Evolutionary conservation across 2,113 vertebrate species (phyloP).

Genomic region (Cheilinus undulatus): DNA sequence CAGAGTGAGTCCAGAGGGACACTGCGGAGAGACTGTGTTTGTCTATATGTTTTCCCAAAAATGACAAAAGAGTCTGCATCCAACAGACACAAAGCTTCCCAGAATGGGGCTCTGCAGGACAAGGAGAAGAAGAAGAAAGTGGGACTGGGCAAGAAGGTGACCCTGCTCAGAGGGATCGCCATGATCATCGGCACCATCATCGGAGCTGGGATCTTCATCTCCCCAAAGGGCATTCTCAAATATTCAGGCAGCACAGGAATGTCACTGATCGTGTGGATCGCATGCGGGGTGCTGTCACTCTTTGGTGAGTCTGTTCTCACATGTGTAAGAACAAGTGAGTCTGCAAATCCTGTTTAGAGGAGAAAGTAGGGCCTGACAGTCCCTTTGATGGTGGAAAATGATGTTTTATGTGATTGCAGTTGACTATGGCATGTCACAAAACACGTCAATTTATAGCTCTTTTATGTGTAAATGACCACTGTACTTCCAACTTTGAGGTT

Average conservation of each 20-base stretch:
- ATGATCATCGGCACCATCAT: slow-evolving; percentile 97
- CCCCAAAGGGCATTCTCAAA: slow-evolving; percentile 94
- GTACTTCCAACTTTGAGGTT: too few species aligned
- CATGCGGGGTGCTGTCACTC: slow-evolving; percentile 92
- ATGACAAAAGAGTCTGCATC: slow-evolving; percentile 85
- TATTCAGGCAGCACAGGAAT: slow-evolving; percentile 93
- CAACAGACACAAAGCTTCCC: slow-evolving; percentile 24
- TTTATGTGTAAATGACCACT: too few species aligned
- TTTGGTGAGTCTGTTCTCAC: slow-evolving; percentile 88
- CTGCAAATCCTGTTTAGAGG: too few species aligned
- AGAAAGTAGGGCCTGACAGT: too few species aligned
- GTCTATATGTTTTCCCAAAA: slow-evolving; percentile 18
- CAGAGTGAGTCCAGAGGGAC: slow-evolving; percentile 10
- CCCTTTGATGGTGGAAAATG: too few species aligned
- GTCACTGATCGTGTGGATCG: slow-evolving; percentile 92
- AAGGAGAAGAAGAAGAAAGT: slow-evolving; percentile 80
- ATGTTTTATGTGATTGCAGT: too few species aligned
- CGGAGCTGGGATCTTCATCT: slow-evolving; percentile 97
- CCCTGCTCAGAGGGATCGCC: slow-evolving; percentile 91
- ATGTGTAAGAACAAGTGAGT: too few species aligned
- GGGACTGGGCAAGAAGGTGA: slow-evolving; percentile 92
- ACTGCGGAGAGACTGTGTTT: background rate
- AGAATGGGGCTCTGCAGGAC: slow-evolving; percentile 37
- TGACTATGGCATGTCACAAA: too few species aligned
- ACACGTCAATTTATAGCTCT: too few species aligned